These are phyloP conservation scores for Neodiprion virginianus DNA, from an alignment of 1,140 invertebrate species.

Conservation along the genomic window DNA sequence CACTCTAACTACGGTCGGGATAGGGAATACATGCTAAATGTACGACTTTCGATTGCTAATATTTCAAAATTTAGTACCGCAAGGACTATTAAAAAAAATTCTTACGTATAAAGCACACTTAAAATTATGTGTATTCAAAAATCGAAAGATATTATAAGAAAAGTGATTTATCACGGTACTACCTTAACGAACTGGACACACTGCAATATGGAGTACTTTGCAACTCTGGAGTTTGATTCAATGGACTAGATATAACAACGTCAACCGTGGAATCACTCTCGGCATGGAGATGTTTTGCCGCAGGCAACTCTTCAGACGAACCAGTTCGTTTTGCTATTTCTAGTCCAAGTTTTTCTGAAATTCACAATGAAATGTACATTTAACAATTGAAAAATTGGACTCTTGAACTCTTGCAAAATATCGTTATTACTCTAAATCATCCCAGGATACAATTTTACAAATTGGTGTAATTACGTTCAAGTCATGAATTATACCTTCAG, in stretches of 20 bases:
- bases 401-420: not conserved
- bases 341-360: not conserved
- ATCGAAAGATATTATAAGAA: too few relatives aligned
- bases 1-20: too few relatives aligned
- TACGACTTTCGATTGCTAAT: too few relatives aligned
- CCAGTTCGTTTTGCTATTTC: slow-evolving; percentile 3
- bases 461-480: not conserved
- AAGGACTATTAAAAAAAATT: too few relatives aligned
- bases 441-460: not conserved
- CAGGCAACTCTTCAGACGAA: not conserved
- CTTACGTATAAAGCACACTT: too few relatives aligned
- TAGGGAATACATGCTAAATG: too few relatives aligned
- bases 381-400: not conserved
- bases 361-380: not conserved
- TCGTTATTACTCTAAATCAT: not conserved
- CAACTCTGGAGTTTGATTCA: slow-evolving; percentile 3
- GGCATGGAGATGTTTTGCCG: not conserved
- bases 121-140: too few relatives aligned
- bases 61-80: too few relatives aligned
- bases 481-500: not conserved
- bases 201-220: not conserved
- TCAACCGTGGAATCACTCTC: not conserved
- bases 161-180: too few relatives aligned
- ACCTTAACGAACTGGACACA: not conserved
- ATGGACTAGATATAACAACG: not conserved